A percentile compares a stretch with the other conserved stretches of the same genome.
Conservation (phyloP, 2,113 vertebrate genomes). For the Chaenogobius annularis region DNA sequence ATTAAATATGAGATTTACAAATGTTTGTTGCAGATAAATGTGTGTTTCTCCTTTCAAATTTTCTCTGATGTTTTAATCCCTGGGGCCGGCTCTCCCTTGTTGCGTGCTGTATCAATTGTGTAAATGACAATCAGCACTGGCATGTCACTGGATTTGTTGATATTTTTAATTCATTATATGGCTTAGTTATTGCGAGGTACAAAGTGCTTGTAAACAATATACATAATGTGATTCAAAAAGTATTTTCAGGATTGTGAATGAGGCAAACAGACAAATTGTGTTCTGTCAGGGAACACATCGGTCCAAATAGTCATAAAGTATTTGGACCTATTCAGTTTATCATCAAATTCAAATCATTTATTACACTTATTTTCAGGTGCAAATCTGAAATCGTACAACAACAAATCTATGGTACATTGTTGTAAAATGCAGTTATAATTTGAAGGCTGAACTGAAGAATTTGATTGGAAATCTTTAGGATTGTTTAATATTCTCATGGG, state of each 20-base stretch:
- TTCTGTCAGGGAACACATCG: not conserved
- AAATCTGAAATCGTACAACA: too few species aligned
- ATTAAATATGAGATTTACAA: slow-evolving; percentile 64
- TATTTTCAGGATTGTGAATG: not conserved
- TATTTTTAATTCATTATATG: not conserved
- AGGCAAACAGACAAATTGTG: not conserved
- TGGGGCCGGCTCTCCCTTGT: not conserved
- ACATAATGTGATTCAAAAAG: not conserved
- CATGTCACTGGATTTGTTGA: not conserved
- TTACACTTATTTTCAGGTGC: too few species aligned
- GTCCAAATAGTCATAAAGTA: not conserved
- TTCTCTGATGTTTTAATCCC: slow-evolving; percentile 53
- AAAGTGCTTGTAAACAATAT: not conserved
- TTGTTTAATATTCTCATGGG: too few species aligned
- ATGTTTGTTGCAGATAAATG: slow-evolving; percentile 55
- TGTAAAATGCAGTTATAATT: too few species aligned
- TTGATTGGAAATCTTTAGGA: too few species aligned
- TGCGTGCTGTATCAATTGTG: slow-evolving; percentile 30
- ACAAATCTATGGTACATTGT: too few species aligned
- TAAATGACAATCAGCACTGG: slow-evolving; percentile 36
- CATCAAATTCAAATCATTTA: too few species aligned
- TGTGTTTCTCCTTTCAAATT: slow-evolving; percentile 46
- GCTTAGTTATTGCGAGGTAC: slow-evolving; percentile 20
- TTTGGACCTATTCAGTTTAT: too few species aligned
- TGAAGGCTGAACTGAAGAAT: too few species aligned